A percentile compares a stretch with the other conserved stretches of the same genome.
These are phyloP conservation scores for Hypotaenidia okinawae DNA, from an alignment of 2,797 vertebrate species.

Conservation along the genomic window DNA sequence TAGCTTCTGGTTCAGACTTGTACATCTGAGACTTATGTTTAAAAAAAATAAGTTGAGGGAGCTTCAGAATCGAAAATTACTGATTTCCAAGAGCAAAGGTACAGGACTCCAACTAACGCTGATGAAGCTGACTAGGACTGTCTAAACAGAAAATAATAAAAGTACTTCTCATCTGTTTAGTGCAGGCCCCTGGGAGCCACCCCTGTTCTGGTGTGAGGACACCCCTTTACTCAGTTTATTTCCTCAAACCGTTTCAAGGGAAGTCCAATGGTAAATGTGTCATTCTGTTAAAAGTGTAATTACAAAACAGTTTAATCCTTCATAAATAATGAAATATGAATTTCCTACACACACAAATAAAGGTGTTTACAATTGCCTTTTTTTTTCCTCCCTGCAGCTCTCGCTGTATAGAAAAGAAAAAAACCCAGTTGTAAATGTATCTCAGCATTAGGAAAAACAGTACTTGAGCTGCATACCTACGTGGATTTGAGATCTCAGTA, in stretches of 20 bases:
- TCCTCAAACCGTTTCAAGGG: neutral
- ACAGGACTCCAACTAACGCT: neutral
- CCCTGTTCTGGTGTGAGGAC: neutral
- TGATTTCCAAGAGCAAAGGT: neutral
- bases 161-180: neutral
- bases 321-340: neutral
- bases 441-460: neutral
- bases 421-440: neutral
- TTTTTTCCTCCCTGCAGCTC: slow-evolving; percentile 21
- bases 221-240: neutral
- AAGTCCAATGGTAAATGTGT: neutral
- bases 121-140: neutral
- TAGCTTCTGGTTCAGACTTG: neutral
- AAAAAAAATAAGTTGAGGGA: neutral
- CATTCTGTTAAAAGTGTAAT: neutral
- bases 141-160: neutral
- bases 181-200: neutral
- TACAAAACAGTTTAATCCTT: neutral
- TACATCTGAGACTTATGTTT: neutral
- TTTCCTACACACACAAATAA: neutral
- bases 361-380: neutral
- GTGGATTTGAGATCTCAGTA: neutral
- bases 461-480: neutral
- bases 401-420: neutral
- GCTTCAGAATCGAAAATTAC: neutral